These are phyloP conservation scores for Brachypalpus laphriformis DNA, from an alignment of 2,888 invertebrate genomes.

Conservation along the genomic window DNA sequence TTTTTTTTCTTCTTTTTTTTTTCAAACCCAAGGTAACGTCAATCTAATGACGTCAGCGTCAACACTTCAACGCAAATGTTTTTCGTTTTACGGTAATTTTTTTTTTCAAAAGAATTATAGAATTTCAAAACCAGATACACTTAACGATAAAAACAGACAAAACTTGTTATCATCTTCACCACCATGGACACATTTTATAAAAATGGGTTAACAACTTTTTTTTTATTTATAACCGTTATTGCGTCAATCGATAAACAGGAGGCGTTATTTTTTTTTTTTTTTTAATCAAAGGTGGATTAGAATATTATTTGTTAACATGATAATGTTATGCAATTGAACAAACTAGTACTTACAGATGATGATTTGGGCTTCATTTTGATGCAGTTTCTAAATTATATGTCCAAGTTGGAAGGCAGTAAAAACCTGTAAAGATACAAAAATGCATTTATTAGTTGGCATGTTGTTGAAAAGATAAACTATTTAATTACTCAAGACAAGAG, in stretches of 20 bases:
- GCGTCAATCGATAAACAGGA: conserved; percentile 13
- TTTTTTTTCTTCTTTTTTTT: too few relatives aligned
- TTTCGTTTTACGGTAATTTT: not conserved
- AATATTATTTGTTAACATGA: not conserved
- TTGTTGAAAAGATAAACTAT: not conserved
- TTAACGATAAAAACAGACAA: conserved; percentile 6
- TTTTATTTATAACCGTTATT: conserved; percentile 30
- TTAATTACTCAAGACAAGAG: not conserved
- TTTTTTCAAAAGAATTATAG: not conserved
- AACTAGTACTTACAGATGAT: conserved; percentile 55
- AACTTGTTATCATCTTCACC: conserved; percentile 1
- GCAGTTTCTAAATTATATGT: conserved; percentile 50
- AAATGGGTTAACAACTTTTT: conserved; percentile 16
- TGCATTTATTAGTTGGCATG: not conserved
- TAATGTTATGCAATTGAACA: not conserved
- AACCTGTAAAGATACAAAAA: conserved; percentile 29
- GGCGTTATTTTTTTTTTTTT: not conserved
- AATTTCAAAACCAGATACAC: not conserved
- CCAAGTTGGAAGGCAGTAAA: conserved; percentile 46
- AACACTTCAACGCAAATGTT: not conserved
- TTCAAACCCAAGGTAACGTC: conserved; percentile 3
- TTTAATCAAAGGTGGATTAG: not conserved
- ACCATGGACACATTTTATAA: not conserved
- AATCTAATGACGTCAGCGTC: conserved; percentile 28
- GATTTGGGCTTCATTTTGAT: conserved; percentile 72